Percentiles rank a stretch among this genome's conserved stretches.
phyloP scores from a whole-genome alignment of 2,113 vertebrate species.

The Harpagus bidentatus region DNA sequence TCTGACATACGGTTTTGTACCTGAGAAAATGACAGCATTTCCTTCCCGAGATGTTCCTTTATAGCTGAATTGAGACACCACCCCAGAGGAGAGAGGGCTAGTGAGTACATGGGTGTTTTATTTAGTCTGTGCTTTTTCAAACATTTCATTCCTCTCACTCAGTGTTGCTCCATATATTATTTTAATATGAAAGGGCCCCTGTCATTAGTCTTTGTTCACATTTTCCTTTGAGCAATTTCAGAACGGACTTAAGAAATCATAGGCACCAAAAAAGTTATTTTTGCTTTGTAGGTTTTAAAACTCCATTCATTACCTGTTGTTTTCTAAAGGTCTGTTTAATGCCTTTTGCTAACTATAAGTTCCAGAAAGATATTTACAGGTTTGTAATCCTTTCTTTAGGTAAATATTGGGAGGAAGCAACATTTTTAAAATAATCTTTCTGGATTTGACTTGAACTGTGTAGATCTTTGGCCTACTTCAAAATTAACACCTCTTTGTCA shows the following conservation, averaged over 20 bases:
- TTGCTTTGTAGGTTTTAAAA: constrained; percentile 56
- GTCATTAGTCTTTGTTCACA: constrained; percentile 71
- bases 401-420: constrained; percentile 32
- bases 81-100: constrained; percentile 18
- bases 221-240: constrained; percentile 67
- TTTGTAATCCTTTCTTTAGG: constrained; percentile 65
- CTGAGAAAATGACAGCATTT: constrained; percentile 58
- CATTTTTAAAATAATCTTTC: constrained; percentile 46
- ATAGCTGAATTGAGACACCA: constrained; percentile 56
- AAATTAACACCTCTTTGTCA: background rate
- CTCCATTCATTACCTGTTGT: constrained; percentile 64
- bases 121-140: constrained; percentile 68
- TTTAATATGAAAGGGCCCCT: constrained; percentile 72
- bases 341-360: constrained; percentile 57
- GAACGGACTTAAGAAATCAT: constrained; percentile 30
- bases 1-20: constrained; percentile 65
- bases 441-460: constrained; percentile 31
- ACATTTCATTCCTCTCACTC: constrained; percentile 67
- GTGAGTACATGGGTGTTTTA: constrained; percentile 66
- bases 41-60: constrained; percentile 60
- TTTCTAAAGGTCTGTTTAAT: constrained; percentile 69
- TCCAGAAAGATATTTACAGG: constrained; percentile 53
- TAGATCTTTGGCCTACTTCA: background rate
- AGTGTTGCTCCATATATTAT: constrained; percentile 65
- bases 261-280: constrained; percentile 67